Base-by-base conservation (phyloP, 2,888 invertebrate genomes). In the Macaria notata region DNA sequence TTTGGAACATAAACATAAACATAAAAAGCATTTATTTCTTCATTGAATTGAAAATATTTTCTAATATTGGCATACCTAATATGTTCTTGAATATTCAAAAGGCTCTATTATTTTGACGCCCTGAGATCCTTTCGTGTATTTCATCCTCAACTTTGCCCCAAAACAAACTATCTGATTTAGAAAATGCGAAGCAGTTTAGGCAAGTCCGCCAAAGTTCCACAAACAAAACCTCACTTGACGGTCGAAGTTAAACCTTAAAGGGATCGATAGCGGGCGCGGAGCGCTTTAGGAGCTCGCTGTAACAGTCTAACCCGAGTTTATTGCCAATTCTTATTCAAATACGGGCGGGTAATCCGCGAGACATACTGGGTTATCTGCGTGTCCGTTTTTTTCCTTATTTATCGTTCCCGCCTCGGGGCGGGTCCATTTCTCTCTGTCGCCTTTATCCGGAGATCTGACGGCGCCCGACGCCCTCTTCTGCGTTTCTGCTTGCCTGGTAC, bases 271-370 rank as follows among this genome's bases (percentile, higher is more conserved):
- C 71, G 80, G 79, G 80, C 76, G 71, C 78, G 79, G 80, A 70
- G 81, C 74, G 75, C 75, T 80, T 76, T 70, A 74, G 75, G 75
- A 78, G 76, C 73, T 74, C 73, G 76, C 77, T 79, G 79, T 76
- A 80, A 80, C 72, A 76, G 76, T 79, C 79, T 76, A 81, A 81
- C 72, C 76, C 74, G 64, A 77, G 73, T 75, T 85, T 87, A 86
- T 88, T 87, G 84, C 83, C 87, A 83, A 89, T 89, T 88, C 86
- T 84, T 86, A 90, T 89, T 90, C 86, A 88, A 89, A 88, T 86
- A 85, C 78, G 80, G 80, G 73, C 72, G 75, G 76, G 73, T 86
- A 88, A 87, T 88, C 88, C 82, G 75, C 70, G 78, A 81, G 87
- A 88, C 88, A 86, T 83, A 84, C 86, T 81, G 81, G 81, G 77